Base-by-base conservation (phyloP, 1,140 invertebrate genomes). In the Xylocopa sonorina region DNA sequence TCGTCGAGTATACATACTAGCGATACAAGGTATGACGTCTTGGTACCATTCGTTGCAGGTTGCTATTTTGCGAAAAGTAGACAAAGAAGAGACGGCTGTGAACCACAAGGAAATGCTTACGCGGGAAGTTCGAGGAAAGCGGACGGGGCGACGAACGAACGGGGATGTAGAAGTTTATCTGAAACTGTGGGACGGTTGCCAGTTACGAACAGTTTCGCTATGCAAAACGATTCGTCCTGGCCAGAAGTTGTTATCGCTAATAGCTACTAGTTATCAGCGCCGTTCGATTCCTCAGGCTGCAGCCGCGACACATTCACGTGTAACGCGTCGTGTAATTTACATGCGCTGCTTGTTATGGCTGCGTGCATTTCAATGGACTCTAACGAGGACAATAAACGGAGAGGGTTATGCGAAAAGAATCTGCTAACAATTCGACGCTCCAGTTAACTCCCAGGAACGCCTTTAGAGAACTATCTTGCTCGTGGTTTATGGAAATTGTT, bases 241-340 rank as follows among this genome's bases (percentile, higher is more conserved):
- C 51, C 48, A 73, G 41, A 85, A 87, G 83, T 88, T 87, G 86
- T 88, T 88, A 85, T 88, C 87, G 74, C 55, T 88, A 88, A 87
- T 87, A 67, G 83, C 83, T 67, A 82, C 46, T 75, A 87, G 85
- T 87, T 88, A 88, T 87, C 86, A 83, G 72, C 51, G 67, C 18
- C 32, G 74, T 86, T 88, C 80, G 84, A 81, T 88, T 84, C 81
- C 80, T 77, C 76, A 48, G 78, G 12, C 46, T 38, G 46, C 34
- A 68, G n/a, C 10, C 67, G 14, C 57, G 27, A 46, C 50, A 41
- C 50, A 53, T 43, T 46, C 38, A n/a, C 32, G 29, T 34, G 16
- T 29, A 51, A 50, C 66, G n/a, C 74, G 21, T 12, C 50, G 10
- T 38, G 53, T 55, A 58, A 68, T 72, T 72, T 48, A 38, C 24